These are phyloP conservation scores for Hyles lineata DNA, from an alignment of 2,888 invertebrate species.

Conservation along the genomic window DNA sequence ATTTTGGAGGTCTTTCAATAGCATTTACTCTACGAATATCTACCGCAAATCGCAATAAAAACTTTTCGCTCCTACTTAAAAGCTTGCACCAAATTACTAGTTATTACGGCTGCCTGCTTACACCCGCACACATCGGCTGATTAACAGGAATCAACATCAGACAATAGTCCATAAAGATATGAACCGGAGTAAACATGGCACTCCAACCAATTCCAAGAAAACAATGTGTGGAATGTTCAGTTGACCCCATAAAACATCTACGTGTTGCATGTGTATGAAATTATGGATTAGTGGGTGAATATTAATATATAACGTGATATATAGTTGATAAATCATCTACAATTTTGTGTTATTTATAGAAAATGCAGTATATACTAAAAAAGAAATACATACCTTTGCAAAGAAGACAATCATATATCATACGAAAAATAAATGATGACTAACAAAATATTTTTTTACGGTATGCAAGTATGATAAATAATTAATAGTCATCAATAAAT, in stretches of 20 bases:
- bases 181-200: neutral
- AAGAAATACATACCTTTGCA: too few species aligned
- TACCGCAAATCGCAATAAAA: too few species aligned
- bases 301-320: neutral
- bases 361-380: too few species aligned
- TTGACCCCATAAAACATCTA: neutral
- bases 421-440: too few species aligned
- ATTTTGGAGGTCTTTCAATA: too few species aligned
- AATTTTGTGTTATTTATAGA: too few species aligned
- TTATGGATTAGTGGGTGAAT: neutral
- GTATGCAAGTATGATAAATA: too few species aligned
- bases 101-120: neutral
- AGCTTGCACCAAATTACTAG: slow-evolving; percentile 21
- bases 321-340: too few species aligned
- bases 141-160: slow-evolving; percentile 11
- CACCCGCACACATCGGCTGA: slow-evolving; percentile 3
- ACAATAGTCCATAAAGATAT: slow-evolving; percentile 24
- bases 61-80: neutral
- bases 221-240: neutral
- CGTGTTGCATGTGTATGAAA: neutral
- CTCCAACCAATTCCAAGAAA: slow-evolving; percentile 6
- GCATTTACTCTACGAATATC: too few species aligned
- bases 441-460: too few species aligned
- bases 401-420: too few species aligned
- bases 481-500: too few species aligned